phyloP scores from a whole-genome alignment of 2,888 invertebrate species.

The Trissolcus brochymenae region DNA sequence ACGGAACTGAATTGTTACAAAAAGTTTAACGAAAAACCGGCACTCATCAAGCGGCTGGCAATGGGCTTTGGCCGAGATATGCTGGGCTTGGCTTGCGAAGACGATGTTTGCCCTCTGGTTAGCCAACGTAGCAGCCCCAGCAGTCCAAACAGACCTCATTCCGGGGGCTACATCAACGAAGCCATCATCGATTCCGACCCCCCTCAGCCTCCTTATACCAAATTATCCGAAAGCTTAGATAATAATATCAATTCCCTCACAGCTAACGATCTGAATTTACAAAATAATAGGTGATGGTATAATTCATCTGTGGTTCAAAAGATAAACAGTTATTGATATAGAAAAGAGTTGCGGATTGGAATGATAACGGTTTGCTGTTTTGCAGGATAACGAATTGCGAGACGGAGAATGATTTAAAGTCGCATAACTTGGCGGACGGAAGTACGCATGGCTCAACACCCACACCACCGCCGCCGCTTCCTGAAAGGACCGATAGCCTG shows the following conservation, averaged over 20 bases:
- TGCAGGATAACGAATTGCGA: constrained; percentile 77
- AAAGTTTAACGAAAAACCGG: constrained; percentile 88
- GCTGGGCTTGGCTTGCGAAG: constrained; percentile 78
- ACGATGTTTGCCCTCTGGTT: constrained; percentile 87
- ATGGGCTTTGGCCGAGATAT: constrained; percentile 81
- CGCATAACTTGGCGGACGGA: constrained; percentile 75
- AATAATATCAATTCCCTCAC: constrained; percentile 74
- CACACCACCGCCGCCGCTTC: constrained; percentile 78
- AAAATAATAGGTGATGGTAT: constrained; percentile 77
- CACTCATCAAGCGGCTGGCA: constrained; percentile 86
- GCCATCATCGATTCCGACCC: constrained; percentile 83
- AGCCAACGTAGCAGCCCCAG: constrained; percentile 83
- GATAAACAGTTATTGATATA: too few relatives aligned
- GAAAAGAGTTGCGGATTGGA: too few relatives aligned
- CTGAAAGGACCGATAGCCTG: constrained; percentile 81
- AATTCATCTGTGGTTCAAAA: too few relatives aligned
- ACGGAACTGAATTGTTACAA: constrained; percentile 92
- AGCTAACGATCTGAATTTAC: constrained; percentile 80
- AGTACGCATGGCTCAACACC: constrained; percentile 75
- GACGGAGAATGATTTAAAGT: constrained; percentile 78
- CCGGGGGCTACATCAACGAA: constrained; percentile 89
- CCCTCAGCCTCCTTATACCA: constrained; percentile 69
- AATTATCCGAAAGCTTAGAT: constrained; percentile 71
- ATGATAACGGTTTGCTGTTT: not conserved
- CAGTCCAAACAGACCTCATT: constrained; percentile 81